Conservation (phyloP, 2,113 vertebrate species). For the Mesocricetus auratus region DNA sequence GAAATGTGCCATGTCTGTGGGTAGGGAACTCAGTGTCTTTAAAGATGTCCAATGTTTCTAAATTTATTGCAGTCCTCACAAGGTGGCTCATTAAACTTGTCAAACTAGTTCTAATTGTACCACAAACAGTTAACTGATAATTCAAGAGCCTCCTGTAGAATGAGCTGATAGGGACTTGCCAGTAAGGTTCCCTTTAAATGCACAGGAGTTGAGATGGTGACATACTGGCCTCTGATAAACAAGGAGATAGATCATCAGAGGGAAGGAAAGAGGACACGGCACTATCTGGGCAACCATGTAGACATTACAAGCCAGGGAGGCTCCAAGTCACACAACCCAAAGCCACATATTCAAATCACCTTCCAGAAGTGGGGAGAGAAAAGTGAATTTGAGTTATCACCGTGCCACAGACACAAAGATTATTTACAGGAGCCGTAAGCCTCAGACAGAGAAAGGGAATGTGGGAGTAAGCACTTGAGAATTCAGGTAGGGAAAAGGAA, state of each 20-base stretch:
- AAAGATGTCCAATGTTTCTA: not conserved
- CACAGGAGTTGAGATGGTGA: not conserved
- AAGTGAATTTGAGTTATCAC: not conserved
- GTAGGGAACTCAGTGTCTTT: not conserved
- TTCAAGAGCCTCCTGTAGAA: not conserved
- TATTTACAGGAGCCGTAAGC: not conserved
- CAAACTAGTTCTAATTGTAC: not conserved
- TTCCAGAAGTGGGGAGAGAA: not conserved
- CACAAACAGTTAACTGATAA: not conserved
- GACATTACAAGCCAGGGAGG: not conserved
- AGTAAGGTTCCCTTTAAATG: not conserved
- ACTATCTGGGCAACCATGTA: not conserved
- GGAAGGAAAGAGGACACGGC: not conserved
- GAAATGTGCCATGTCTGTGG: not conserved
- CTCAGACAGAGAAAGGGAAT: not conserved
- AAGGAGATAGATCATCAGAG: not conserved
- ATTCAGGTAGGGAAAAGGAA: rapidly evolving
- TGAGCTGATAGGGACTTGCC: not conserved
- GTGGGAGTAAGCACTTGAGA: not conserved
- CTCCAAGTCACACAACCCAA: rapidly evolving
- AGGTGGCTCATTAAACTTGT: not conserved
- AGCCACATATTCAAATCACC: not conserved
- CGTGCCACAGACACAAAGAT: not conserved
- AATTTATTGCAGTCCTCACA: not conserved
- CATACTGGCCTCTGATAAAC: not conserved